Conservation (phyloP, 2,113 vertebrate species). For the Strix uralensis region DNA sequence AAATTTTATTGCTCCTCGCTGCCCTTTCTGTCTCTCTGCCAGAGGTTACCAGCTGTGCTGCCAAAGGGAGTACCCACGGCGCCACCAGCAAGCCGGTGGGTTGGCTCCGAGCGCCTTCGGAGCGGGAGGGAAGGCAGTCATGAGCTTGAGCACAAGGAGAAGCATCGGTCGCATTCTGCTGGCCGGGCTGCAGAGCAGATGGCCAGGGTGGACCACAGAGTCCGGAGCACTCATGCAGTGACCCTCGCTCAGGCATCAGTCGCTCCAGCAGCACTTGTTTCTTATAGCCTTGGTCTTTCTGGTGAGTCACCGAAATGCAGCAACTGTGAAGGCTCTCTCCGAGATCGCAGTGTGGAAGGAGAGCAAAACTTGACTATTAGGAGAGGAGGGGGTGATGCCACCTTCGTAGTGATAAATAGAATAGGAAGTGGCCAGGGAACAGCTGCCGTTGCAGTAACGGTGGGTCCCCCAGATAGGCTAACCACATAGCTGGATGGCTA, state of each 20-base stretch:
- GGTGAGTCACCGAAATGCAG: background rate
- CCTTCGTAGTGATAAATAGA: background rate
- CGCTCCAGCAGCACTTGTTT: background rate
- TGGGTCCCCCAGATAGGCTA: background rate
- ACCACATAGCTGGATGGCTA: background rate
- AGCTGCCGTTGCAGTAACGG: background rate
- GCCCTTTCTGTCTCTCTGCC: background rate
- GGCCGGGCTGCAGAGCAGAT: background rate
- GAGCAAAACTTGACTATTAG: background rate
- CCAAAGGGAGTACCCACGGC: background rate
- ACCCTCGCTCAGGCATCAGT: background rate
- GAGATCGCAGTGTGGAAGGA: background rate
- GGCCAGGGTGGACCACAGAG: background rate
- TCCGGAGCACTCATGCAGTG: background rate
- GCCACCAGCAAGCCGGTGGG: accelerated
- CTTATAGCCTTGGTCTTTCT: background rate
- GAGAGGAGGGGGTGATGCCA: background rate
- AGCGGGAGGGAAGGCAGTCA: background rate
- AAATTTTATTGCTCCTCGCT: background rate
- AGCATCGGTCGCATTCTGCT: accelerated
- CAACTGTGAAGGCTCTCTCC: background rate
- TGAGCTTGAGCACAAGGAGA: background rate
- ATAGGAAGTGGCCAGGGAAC: background rate
- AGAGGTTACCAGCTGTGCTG: background rate
- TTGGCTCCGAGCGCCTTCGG: accelerated